Evolutionary conservation across 2,888 invertebrate species (phyloP).

Genomic region (Chloromyia formosa): DNA sequence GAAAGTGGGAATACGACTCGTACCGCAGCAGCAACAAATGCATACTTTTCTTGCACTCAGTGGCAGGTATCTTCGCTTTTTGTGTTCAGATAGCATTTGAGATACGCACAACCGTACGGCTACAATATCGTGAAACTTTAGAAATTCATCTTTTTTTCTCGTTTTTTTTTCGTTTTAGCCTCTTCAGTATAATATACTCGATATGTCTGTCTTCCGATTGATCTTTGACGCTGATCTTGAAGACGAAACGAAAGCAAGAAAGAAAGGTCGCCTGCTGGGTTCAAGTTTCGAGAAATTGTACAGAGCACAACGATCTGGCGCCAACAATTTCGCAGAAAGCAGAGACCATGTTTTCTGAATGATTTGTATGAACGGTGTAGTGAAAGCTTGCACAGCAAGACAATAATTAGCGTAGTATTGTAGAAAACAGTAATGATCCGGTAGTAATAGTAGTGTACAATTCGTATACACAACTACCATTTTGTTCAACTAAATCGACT

Average conservation of each 20-base stretch:
- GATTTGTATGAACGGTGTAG: background rate
- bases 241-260: slow-evolving; percentile 21
- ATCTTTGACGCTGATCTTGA: slow-evolving; percentile 14
- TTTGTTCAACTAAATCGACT: background rate
- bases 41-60: background rate
- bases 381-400: slow-evolving; percentile 35
- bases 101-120: background rate
- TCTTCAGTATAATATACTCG: background rate
- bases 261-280: slow-evolving; percentile 12
- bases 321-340: slow-evolving; percentile 11
- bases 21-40: slow-evolving; percentile 23
- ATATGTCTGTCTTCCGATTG: slow-evolving; percentile 14
- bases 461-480: background rate
- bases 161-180: background rate
- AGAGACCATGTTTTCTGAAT: background rate
- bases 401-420: background rate
- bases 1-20: slow-evolving; percentile 41
- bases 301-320: background rate
- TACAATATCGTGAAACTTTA: background rate
- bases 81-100: background rate
- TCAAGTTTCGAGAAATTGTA: slow-evolving; percentile 22
- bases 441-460: background rate
- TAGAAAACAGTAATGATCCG: slow-evolving; percentile 1
- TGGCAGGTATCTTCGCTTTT: slow-evolving; percentile 8
- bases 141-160: slow-evolving; percentile 26